Conservation (phyloP, 1,140 invertebrate genomes). For the Brachystomella parvula region DNA sequence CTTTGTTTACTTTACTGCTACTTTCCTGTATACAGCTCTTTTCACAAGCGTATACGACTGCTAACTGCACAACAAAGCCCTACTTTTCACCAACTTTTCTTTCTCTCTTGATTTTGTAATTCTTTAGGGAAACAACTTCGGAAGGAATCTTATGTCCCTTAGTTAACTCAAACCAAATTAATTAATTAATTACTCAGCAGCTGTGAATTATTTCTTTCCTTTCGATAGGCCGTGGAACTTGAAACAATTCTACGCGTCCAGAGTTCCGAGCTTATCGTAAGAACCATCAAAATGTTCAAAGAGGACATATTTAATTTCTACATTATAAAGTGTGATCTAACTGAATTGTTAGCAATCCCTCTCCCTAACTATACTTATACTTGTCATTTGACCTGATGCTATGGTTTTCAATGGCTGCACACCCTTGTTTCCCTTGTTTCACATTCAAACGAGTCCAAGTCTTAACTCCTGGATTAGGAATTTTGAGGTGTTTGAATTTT, state of each 20-base stretch:
- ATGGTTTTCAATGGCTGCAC: background rate
- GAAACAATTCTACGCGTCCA: conserved; percentile 28
- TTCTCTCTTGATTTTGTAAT: too few relatives aligned
- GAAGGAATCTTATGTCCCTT: too few relatives aligned
- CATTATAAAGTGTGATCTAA: conserved; percentile 18
- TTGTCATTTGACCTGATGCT: conserved; percentile 2
- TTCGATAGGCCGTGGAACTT: conserved; percentile 13
- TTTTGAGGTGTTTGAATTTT: too few relatives aligned
- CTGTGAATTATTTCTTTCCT: conserved; percentile 4
- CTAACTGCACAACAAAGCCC: too few relatives aligned
- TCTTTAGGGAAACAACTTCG: too few relatives aligned
- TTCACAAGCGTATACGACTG: too few relatives aligned
- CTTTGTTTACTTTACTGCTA: too few relatives aligned
- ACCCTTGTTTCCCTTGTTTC: background rate
- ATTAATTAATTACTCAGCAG: too few relatives aligned
- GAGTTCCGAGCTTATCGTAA: conserved; percentile 34
- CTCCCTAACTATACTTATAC: background rate
- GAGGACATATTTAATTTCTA: background rate
- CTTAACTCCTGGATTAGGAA: background rate
- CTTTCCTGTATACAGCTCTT: too few relatives aligned
- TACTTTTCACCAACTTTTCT: too few relatives aligned
- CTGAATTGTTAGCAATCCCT: conserved; percentile 3
- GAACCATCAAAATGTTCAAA: conserved; percentile 12
- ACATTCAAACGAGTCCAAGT: background rate
- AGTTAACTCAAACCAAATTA: too few relatives aligned